Evolutionary conservation across 2,888 invertebrate genomes (phyloP).

Genomic region (Euplagia quadripunctaria): DNA sequence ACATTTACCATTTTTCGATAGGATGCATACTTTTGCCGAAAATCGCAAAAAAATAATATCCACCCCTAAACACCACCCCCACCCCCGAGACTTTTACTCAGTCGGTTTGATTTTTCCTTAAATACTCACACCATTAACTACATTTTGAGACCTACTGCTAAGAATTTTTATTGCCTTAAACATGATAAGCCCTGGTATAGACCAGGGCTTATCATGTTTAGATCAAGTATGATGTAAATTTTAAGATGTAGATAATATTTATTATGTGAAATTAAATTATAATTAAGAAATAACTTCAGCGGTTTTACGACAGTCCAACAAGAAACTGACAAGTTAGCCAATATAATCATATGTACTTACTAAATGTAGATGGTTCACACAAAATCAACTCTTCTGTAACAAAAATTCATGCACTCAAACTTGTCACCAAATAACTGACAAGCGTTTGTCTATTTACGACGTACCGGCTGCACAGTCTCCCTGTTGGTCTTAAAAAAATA

Average conservation of each 20-base stretch:
- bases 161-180: too few relatives aligned
- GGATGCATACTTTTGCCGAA: too few relatives aligned
- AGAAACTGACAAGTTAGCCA: background rate
- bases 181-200: too few relatives aligned
- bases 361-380: background rate
- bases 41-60: too few relatives aligned
- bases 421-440: conserved; percentile 37
- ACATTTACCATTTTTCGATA: too few relatives aligned
- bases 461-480: conserved; percentile 56
- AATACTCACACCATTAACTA: too few relatives aligned
- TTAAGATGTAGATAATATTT: background rate
- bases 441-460: conserved; percentile 34
- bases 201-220: too few relatives aligned
- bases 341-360: background rate
- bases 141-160: too few relatives aligned
- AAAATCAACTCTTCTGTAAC: conserved; percentile 41
- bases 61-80: too few relatives aligned
- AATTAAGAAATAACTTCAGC: background rate
- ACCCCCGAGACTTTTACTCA: too few relatives aligned
- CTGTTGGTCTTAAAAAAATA: conserved; percentile 59
- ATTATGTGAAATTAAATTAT: background rate
- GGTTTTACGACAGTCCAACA: background rate
- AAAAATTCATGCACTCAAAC: conserved; percentile 38
- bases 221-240: background rate
- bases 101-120: too few relatives aligned